phyloP scores from a whole-genome alignment of 2,113 vertebrate species.

The Nestor notabilis region DNA sequence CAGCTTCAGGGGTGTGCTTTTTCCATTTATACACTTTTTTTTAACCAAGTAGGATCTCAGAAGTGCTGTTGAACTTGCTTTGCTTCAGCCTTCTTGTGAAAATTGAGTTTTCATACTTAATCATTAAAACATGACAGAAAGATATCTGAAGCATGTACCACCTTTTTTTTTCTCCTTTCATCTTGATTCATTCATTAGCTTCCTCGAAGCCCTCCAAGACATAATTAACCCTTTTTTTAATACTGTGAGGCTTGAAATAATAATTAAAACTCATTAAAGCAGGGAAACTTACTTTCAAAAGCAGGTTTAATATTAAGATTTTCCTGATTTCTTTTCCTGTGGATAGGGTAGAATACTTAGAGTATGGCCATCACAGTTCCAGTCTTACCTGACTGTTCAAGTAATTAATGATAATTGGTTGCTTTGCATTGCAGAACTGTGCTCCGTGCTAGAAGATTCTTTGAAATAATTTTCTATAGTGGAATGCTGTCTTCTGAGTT shows the following conservation, averaged over 20 bases:
- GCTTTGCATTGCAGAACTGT: not conserved
- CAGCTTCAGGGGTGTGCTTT: not conserved
- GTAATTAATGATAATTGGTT: constrained; percentile 49
- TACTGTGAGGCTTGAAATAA: constrained; percentile 6
- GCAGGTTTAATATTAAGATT: not conserved
- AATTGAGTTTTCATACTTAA: constrained; percentile 45
- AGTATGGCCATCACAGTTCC: not conserved
- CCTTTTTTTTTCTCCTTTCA: constrained; percentile 39
- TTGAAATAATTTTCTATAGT: constrained; percentile 14
- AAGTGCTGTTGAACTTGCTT: not conserved
- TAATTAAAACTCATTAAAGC: constrained; percentile 40
- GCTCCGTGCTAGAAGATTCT: not conserved
- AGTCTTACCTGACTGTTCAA: not conserved
- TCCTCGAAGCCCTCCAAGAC: not conserved
- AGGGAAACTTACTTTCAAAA: constrained; percentile 32
- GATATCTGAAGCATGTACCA: constrained; percentile 22
- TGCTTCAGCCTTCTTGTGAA: constrained; percentile 17
- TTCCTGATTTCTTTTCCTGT: not conserved
- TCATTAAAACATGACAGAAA: constrained; percentile 17
- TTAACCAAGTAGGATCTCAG: not conserved
- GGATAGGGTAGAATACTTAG: not conserved
- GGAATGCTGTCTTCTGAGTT: not conserved
- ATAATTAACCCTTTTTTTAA: constrained; percentile 44
- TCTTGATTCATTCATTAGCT: constrained; percentile 24
- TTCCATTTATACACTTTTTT: not conserved